Percentiles rank a stretch among this genome's conserved stretches.
Evolutionary conservation across 2,113 vertebrate genomes (phyloP).

Genomic region (Entosphenus tridentatus): DNA sequence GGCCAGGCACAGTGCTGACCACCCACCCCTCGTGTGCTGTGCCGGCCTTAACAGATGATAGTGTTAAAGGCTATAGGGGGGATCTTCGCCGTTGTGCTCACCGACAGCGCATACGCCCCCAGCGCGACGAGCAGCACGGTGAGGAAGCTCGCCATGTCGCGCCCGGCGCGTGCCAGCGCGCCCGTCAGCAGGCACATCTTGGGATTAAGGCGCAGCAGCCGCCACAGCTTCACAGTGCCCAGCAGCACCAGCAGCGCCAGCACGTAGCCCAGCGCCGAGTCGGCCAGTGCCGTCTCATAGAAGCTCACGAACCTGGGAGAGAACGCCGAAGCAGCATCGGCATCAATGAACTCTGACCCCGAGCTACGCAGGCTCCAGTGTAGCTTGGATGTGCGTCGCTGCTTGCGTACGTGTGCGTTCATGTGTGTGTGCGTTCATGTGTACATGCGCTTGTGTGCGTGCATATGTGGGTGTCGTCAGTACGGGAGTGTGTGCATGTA

Average conservation of each 20-base stretch:
- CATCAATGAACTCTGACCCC: no score
- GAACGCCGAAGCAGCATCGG: neutral
- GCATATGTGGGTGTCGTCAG: no score
- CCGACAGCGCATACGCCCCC: slow-evolving; percentile 6
- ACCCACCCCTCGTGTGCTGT: no score
- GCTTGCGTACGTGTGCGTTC: no score
- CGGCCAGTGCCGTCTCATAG: neutral
- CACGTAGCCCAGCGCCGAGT: slow-evolving; percentile 1
- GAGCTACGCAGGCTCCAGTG: no score
- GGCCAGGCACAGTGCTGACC: no score
- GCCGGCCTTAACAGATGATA: no score
- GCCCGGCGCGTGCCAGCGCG: neutral
- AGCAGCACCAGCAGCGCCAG: slow-evolving; percentile 5
- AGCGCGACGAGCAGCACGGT: neutral
- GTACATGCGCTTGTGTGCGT: no score
- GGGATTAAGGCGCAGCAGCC: slow-evolving; percentile 3
- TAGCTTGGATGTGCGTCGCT: no score
- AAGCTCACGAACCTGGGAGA: neutral
- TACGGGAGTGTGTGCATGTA: no score
- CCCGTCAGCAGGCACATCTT: slow-evolving; percentile 2
- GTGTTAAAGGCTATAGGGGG: no score
- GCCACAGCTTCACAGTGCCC: slow-evolving; percentile 2
- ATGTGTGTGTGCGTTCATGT: no score
- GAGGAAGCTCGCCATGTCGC: slow-evolving; percentile 4
- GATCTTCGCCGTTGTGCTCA: neutral